Evolutionary conservation across 1,140 invertebrate species (phyloP), one percentile per base, ranked within the genome.

Genomic region (Cotesia typhae): DNA sequence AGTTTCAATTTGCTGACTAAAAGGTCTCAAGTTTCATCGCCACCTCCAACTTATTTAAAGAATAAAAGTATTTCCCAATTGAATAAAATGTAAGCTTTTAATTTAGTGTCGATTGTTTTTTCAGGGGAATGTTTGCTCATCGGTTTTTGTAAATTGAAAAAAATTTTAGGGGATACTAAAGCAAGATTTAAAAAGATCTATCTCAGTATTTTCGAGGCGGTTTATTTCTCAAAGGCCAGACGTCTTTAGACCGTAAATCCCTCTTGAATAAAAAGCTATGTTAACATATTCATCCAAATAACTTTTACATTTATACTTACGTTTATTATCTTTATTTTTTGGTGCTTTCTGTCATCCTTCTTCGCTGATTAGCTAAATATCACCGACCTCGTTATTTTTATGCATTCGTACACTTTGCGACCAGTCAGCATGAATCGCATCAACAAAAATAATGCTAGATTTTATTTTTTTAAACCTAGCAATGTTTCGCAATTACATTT

Each of bases 371-470:
- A 66, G 37, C 64, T 66, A 47, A 28, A 37, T 47, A 38, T 41
- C 60, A 63, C 60, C 3, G 35, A 14, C 12, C 4, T 47, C 36
- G 47, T 35, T 64, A 35, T 66, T 66, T 66, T 66, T 47, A n/a
- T 51, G 4, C 37, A 12, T 63, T 37, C 60, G 4, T 63, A 17
- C 35, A 59, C 57, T 59, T 14, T 20, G 17, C 53, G 9, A 17
- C 17, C 9, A 20, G 17, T 20, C 53, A 20, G 17, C 20, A 28
- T 59, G 4, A 28, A 59, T 51, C 52, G 28, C 47, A 67, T 7
- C 51, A 71, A 55, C 74, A 72, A 70, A 67, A 28, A 77, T 73
- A 73, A 69, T 76, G 71, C 7, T 36, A 20, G 1, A n/a, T 9
- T 41, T 41, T 17, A 1, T 12, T 37, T 38, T 65, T 65, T 65